Conservation (phyloP, 2,113 vertebrate genomes). For the Diadophis punctatus region DNA sequence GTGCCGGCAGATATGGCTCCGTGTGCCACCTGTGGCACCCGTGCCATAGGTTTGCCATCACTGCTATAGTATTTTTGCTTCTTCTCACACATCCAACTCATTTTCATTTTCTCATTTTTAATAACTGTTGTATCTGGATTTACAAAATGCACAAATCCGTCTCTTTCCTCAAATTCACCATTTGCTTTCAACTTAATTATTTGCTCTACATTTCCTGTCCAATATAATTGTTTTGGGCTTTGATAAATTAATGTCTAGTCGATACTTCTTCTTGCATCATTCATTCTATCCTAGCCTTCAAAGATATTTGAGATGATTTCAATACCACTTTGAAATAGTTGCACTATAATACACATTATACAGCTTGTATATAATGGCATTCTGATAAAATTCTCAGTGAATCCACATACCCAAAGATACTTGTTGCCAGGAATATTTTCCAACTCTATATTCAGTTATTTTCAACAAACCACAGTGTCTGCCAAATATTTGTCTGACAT, state of each 20-base stretch:
- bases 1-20: too few relatives aligned
- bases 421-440: background rate
- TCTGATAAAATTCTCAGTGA: background rate
- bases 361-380: background rate
- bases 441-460: background rate
- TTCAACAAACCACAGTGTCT: background rate
- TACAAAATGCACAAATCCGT: background rate
- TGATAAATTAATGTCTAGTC: background rate
- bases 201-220: background rate
- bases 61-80: too few relatives aligned
- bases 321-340: background rate
- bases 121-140: background rate
- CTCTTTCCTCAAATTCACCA: background rate
- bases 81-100: background rate
- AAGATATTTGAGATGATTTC: background rate
- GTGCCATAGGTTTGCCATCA: too few relatives aligned
- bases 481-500: background rate
- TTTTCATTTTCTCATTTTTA: background rate
- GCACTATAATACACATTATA: background rate
- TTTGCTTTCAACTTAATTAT: background rate
- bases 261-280: background rate
- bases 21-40: too few relatives aligned
- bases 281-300: background rate
- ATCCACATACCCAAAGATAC: background rate
- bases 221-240: background rate